Evolutionary conservation across 2,113 vertebrate genomes (phyloP).

Genomic region (Nicator chloris): DNA sequence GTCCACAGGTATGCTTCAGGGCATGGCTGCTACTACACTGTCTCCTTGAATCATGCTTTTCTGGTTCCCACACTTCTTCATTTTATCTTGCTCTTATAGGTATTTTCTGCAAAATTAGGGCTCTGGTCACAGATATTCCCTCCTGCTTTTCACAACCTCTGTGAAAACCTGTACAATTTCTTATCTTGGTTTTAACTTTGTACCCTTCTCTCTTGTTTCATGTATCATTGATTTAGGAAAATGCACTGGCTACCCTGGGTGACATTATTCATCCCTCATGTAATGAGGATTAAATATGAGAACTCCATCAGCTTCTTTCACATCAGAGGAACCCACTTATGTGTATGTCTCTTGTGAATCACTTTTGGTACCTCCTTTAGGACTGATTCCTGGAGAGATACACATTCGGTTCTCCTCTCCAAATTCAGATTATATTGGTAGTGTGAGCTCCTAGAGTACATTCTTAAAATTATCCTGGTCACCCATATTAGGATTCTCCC

Average conservation of each 20-base stretch:
- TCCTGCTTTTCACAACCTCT: not conserved
- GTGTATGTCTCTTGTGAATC: not conserved
- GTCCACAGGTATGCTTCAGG: not conserved
- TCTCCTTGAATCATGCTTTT: not conserved
- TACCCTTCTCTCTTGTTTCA: not conserved
- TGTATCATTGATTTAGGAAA: not conserved
- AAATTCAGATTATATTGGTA: not conserved
- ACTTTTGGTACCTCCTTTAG: not conserved
- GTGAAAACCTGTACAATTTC: not conserved
- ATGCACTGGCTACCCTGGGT: not conserved
- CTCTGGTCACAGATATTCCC: not conserved
- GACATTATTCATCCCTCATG: not conserved
- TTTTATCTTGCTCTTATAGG: not conserved
- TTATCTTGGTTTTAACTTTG: not conserved
- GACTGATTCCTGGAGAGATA: not conserved
- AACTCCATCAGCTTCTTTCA: not conserved
- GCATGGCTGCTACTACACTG: not conserved
- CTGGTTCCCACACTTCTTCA: not conserved
- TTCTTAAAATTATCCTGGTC: not conserved
- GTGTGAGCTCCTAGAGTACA: not conserved
- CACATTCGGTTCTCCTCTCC: not conserved
- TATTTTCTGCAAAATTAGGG: not conserved
- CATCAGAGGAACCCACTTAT: not conserved
- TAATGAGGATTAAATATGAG: not conserved
- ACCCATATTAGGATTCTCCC: not conserved